phyloP scores from a whole-genome alignment of 2,888 invertebrate genomes.

The Dexiosoma caninum region DNA sequence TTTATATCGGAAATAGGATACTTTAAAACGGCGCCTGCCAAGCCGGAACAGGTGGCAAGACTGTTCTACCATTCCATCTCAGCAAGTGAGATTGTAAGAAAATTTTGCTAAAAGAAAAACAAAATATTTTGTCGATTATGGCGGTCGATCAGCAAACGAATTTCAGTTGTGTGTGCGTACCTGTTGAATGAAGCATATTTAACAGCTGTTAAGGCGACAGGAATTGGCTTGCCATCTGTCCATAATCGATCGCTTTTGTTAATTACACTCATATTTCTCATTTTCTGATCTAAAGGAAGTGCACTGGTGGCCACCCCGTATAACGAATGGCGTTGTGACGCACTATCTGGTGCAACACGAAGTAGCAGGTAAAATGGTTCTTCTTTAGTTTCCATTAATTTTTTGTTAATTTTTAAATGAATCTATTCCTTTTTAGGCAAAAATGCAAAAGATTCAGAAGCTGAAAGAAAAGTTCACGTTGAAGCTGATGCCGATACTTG shows the following conservation, averaged over 20 bases:
- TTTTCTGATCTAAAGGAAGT: slow-evolving; percentile 65
- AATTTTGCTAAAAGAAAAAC: too few species aligned
- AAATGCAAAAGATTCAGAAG: too few species aligned
- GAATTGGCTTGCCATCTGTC: too few species aligned
- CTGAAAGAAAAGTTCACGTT: too few species aligned
- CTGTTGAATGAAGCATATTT: too few species aligned
- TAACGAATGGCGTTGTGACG: slow-evolving; percentile 70
- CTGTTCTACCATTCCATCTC: slow-evolving; percentile 70
- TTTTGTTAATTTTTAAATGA: not conserved
- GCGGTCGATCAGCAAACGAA: too few species aligned
- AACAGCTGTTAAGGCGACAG: too few species aligned
- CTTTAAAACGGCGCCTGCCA: slow-evolving; percentile 83
- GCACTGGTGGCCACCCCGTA: slow-evolving; percentile 75
- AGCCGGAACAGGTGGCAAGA: slow-evolving; percentile 71
- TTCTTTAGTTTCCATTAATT: not conserved
- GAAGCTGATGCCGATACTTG: slow-evolving; percentile 61
- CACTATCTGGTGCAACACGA: slow-evolving; percentile 70
- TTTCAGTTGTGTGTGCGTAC: not conserved
- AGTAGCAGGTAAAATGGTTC: slow-evolving; percentile 41
- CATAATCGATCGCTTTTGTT: too few species aligned
- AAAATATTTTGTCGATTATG: too few species aligned
- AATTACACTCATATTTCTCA: too few species aligned
- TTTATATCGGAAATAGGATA: slow-evolving; percentile 91
- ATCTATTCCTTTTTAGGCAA: not conserved
- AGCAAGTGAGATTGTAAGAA: slow-evolving; percentile 71